phyloP scores from a whole-genome alignment of 2,888 invertebrate genomes.

The Scaeva pyrastri region DNA sequence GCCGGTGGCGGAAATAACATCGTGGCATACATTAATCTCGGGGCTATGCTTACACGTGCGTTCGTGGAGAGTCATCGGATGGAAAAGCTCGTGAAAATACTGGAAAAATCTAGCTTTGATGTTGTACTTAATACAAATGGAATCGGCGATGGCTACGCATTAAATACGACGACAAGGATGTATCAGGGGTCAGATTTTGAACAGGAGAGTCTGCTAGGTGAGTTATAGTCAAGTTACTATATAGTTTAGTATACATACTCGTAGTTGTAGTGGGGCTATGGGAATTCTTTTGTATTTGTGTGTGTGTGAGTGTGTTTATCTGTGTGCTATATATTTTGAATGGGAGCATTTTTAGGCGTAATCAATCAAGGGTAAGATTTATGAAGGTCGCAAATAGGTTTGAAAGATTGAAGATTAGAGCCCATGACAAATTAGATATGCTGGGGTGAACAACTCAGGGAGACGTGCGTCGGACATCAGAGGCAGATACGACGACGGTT shows the following conservation, averaged over 20 bases:
- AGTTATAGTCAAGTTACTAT: slow-evolving; percentile 44
- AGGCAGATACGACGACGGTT: neutral
- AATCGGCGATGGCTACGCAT: slow-evolving; percentile 58
- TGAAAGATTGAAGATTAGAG: slow-evolving; percentile 28
- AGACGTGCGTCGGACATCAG: neutral
- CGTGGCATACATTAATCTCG: slow-evolving; percentile 77
- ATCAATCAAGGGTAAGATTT: slow-evolving; percentile 38
- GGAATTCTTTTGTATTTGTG: neutral
- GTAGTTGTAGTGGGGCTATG: neutral
- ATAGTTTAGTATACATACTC: no score
- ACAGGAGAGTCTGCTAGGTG: slow-evolving; percentile 78
- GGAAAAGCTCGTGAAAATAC: slow-evolving; percentile 76
- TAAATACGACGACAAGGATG: slow-evolving; percentile 76
- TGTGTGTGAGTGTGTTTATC: neutral
- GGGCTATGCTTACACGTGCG: slow-evolving; percentile 66
- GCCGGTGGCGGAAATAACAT: slow-evolving; percentile 33
- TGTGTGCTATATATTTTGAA: neutral
- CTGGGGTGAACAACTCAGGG: neutral
- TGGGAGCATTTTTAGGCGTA: slow-evolving; percentile 15
- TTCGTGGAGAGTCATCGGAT: slow-evolving; percentile 73
- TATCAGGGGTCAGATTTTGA: slow-evolving; percentile 74
- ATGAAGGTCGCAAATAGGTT: slow-evolving; percentile 37
- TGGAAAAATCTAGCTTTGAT: slow-evolving; percentile 76
- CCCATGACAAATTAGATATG: slow-evolving; percentile 25
- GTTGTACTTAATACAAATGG: slow-evolving; percentile 77